These are phyloP conservation scores for Nematopogon swammerdamellus DNA, from an alignment of 2,888 invertebrate species.

Conservation along the genomic window DNA sequence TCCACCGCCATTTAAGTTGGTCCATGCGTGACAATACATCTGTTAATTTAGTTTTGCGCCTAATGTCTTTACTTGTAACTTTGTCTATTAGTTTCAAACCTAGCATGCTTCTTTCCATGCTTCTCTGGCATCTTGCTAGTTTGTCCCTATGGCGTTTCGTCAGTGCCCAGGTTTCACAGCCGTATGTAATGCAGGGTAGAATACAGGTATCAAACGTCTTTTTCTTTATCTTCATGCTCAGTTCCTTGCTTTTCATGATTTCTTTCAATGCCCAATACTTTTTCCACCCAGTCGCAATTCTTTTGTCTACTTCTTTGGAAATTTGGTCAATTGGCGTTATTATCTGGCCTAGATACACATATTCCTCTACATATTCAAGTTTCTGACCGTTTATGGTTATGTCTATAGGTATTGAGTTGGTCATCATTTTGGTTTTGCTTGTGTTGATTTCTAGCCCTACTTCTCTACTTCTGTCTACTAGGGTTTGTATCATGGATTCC, in stretches of 20 bases:
- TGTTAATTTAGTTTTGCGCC: not conserved
- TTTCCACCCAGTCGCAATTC: slow-evolving; percentile 2
- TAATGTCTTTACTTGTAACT: not conserved
- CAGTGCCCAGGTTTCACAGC: slow-evolving; percentile 1
- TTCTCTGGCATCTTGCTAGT: not conserved
- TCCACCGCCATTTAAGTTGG: not conserved
- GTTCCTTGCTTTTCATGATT: slow-evolving; percentile 1
- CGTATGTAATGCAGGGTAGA: slow-evolving; percentile 1
- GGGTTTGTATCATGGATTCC: not conserved
- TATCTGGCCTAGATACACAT: not conserved
- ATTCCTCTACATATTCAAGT: slow-evolving; percentile 3
- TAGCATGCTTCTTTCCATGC: not conserved
- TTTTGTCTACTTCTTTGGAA: slow-evolving; percentile 3
- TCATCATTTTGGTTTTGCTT: slow-evolving; percentile 1
- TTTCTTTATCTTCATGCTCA: not conserved
- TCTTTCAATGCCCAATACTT: slow-evolving; percentile 4
- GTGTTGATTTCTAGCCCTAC: not conserved
- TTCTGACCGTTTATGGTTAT: not conserved
- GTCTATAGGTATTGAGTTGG: not conserved
- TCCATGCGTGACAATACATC: not conserved
- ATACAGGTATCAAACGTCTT: slow-evolving; percentile 2
- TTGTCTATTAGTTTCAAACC: not conserved
- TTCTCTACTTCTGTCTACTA: not conserved
- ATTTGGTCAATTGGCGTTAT: slow-evolving; percentile 1
- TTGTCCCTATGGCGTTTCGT: not conserved